Evolutionary conservation across 2,113 vertebrate genomes (phyloP).

Genomic region (Eulemur rufifrons): DNA sequence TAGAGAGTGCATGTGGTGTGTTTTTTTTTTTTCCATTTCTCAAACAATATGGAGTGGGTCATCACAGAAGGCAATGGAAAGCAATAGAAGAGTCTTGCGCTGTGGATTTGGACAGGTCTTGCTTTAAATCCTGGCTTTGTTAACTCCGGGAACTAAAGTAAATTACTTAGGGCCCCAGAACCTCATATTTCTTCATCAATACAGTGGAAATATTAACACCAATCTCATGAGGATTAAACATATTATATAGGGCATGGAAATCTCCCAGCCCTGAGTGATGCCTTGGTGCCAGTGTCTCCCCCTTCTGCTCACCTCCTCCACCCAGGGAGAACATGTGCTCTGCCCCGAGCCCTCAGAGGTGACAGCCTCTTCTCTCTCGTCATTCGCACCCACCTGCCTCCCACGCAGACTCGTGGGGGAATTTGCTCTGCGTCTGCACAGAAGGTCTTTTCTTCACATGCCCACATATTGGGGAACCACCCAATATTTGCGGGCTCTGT

Average conservation of each 20-base stretch:
- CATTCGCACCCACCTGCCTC: not conserved
- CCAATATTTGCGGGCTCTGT: not conserved
- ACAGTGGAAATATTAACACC: not conserved
- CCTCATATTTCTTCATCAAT: not conserved
- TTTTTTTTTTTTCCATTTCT: not conserved
- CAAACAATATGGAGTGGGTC: not conserved
- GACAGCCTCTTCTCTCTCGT: not conserved
- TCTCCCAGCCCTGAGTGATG: not conserved
- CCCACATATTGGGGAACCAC: not conserved
- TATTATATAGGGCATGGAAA: not conserved
- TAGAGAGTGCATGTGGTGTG: too few relatives aligned
- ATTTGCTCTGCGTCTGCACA: not conserved
- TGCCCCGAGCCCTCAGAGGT: not conserved
- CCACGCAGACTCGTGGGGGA: not conserved
- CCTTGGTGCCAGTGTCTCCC: not conserved
- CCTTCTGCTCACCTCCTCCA: too few relatives aligned
- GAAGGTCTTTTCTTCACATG: constrained; percentile 15
- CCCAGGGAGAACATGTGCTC: fast-evolving
- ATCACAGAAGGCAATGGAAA: not conserved
- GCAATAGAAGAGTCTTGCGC: fast-evolving
- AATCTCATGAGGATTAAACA: not conserved
- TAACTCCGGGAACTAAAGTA: not conserved
- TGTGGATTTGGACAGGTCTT: not conserved
- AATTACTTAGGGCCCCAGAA: not conserved
- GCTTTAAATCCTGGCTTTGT: not conserved